Evolutionary conservation across 2,113 vertebrate species (phyloP).

Genomic region (Stomatorhinus ivindoensis): DNA sequence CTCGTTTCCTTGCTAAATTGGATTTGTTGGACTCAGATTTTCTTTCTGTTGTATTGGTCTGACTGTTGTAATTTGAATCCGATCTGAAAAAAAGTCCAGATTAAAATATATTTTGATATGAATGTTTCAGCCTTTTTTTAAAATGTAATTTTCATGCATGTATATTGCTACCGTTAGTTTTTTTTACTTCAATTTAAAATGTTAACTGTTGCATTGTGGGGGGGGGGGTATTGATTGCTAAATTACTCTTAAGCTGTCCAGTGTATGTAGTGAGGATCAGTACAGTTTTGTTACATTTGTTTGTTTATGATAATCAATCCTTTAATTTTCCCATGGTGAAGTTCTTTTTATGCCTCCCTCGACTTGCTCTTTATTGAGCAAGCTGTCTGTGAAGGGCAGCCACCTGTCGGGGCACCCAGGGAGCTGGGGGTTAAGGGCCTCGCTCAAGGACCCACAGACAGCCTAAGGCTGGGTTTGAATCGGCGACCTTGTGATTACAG

Average conservation of each 20-base stretch:
- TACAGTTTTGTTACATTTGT: background rate
- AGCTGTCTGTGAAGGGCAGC: too few relatives aligned
- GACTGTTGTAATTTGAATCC: constrained; percentile 93
- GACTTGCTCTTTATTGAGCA: too few relatives aligned
- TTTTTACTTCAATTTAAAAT: background rate
- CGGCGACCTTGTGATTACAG: too few relatives aligned
- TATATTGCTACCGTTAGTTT: background rate
- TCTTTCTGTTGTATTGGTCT: constrained; percentile 89
- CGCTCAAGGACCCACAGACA: background rate
- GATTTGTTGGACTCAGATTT: constrained; percentile 73
- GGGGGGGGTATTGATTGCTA: background rate
- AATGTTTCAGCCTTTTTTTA: constrained; percentile 58
- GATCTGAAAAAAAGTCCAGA: constrained; percentile 96
- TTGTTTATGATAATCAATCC: background rate
- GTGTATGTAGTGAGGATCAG: background rate
- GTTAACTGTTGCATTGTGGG: background rate
- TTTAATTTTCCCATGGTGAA: too few relatives aligned
- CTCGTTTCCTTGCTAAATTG: constrained; percentile 58
- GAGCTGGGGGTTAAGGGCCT: too few relatives aligned
- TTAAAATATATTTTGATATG: constrained; percentile 99
- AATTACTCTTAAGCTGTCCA: background rate
- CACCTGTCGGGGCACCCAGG: too few relatives aligned
- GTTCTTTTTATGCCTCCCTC: too few relatives aligned
- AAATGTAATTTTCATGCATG: background rate
- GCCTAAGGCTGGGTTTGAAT: too few relatives aligned